Evolutionary conservation across 2,797 vertebrate species (phyloP), one percentile per base, ranked within the genome.

Genomic region (Acanthopagrus latus): DNA sequence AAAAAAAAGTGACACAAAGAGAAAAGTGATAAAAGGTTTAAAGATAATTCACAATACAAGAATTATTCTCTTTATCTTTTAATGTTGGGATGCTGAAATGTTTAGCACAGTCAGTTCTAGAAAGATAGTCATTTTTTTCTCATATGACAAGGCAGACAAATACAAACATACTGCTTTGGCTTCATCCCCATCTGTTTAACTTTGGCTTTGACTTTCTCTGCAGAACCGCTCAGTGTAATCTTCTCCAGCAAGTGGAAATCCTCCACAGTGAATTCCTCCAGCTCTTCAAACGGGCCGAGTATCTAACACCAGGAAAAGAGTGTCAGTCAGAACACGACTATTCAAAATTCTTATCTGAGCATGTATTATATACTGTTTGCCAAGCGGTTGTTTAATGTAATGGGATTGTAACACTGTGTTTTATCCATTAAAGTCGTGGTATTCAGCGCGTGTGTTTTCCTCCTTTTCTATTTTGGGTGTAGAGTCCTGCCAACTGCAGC

Each of bases 181-280:
- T 92, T 94, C 74, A 95, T 81, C 68, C 93, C 94, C 94, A 97
- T 97, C 91, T 95, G 95, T 93, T 97, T 97, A 86, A 98, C 94
- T 93, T 95, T 83, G 81, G 83, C 89, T 96, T 96, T 96, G 91
- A 99, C 95, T 91, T 97, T 97, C 74, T 97, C 94, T 43, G 95
- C 95, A 66, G 96, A 97, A 67, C 94, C 91, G 77, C 92, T 95
- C 62, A 96, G 94, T 2, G 96, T 96, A 86, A 97, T 94, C 91
- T 96, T 97, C 93, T 98, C 97, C 89, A 99, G 91, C 87, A 99
- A 94, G 80, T 93, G 92, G 84, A 99, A 99, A 92, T 99, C 97
- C 91, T 99, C 98, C 62, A 85, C 64, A 79, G 87, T 93, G 78
- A 99, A 96, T 80, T 96, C 95, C 51, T 96, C 94, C 65, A 94